These are phyloP conservation scores for Drosophila flavopinicola DNA, from an alignment of 2,888 invertebrate species.

Conservation along the genomic window DNA sequence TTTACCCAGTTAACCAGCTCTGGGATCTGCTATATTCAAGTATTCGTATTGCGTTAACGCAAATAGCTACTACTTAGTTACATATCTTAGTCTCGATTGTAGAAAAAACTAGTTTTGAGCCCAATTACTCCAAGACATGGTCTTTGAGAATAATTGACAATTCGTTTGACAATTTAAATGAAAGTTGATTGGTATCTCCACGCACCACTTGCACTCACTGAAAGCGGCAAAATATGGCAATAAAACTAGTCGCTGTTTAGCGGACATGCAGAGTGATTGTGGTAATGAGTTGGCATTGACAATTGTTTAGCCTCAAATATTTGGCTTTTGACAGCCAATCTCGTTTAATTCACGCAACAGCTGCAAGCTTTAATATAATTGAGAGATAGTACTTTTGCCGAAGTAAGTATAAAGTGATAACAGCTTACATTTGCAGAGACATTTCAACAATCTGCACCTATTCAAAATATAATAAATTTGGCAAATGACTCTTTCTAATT, in stretches of 20 bases:
- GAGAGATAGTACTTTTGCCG: neutral
- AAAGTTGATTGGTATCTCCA: slow-evolving; percentile 79
- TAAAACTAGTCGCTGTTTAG: slow-evolving; percentile 47
- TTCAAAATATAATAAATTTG: no score
- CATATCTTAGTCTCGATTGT: slow-evolving; percentile 12
- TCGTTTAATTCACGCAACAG: slow-evolving; percentile 39
- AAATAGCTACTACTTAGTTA: slow-evolving; percentile 29
- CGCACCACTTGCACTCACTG: slow-evolving; percentile 55
- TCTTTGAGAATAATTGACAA: slow-evolving; percentile 56
- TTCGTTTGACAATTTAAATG: slow-evolving; percentile 80
- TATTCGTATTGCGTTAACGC: slow-evolving; percentile 34
- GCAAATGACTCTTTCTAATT: no score
- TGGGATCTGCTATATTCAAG: slow-evolving; percentile 31
- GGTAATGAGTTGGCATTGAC: slow-evolving; percentile 31
- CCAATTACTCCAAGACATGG: slow-evolving; percentile 35
- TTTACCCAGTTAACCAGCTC: slow-evolving; percentile 78
- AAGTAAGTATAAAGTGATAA: neutral
- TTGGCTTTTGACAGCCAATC: slow-evolving; percentile 50
- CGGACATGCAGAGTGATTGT: slow-evolving; percentile 51
- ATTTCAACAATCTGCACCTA: no score
- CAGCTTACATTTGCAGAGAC: slow-evolving; percentile 1
- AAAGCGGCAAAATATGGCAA: slow-evolving; percentile 27
- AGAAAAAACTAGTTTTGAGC: slow-evolving; percentile 10
- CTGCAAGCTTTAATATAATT: neutral
- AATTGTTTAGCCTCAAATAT: slow-evolving; percentile 56